Base-by-base conservation (phyloP, 1,140 invertebrate genomes). In the Eubasilissa regina region DNA sequence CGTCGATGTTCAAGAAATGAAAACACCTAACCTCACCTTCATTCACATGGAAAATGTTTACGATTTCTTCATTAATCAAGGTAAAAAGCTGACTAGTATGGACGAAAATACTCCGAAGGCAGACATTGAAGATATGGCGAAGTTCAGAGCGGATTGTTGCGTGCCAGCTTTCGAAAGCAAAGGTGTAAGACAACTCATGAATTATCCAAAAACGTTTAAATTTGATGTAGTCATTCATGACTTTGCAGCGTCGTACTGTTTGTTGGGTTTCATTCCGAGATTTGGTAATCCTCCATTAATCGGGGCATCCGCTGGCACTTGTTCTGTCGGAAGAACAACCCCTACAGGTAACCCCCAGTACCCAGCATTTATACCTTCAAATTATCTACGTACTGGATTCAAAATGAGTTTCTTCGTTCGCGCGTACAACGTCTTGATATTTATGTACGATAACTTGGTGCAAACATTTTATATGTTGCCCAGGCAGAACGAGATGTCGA, bases 221-320 rank as follows among this genome's bases (percentile, higher is more conserved):
- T 85, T 85, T 68, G 84, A 85, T 81, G 66, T 85, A 9, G 77
- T 85, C 11, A 66, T 84, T n/a, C 75, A 84, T 55, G 84, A 85
- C 74, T 80, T 83, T 75, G 83, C 77, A 13, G 72, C 62, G 17
- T 77, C 81, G 15, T 70, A 83, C n/a, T 84, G 84, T 76, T 80
- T 85, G 45, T 68, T 84, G 3, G 80, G 80, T 3, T 77, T 83
- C 43, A 55, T 83, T 8, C 44, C 79, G 4, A 80, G 72, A 77
- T 84, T 84, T 64, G 78, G 81, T 35, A 79, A 82, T 73, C 83
- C 83, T 11, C 80, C 83, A 48, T 35, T 84, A 17, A 51, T 84
- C 8, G 77, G 66, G 6, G 51, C 80, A 0, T 81, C 83, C 1
- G 78, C 83, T 0, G 58, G 77, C 11, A 82, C 76, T 6, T 82